Evolutionary conservation across 2,113 vertebrate species (phyloP).

Genomic region (Chaetodon trifascialis): DNA sequence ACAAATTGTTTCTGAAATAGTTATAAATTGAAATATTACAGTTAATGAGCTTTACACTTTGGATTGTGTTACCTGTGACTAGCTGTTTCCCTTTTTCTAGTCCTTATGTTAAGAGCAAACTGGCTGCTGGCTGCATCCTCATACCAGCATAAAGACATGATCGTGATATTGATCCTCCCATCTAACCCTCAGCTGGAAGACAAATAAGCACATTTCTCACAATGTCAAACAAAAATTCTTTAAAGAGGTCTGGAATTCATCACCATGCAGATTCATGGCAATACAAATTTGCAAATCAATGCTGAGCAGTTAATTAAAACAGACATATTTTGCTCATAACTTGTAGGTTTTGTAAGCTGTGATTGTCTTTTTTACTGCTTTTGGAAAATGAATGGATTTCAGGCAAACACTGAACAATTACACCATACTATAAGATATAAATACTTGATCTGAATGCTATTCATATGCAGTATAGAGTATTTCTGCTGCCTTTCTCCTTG

Average conservation of each 20-base stretch:
- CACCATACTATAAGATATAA: neutral
- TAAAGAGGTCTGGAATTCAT: neutral
- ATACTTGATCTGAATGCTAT: neutral
- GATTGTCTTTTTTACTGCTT: neutral
- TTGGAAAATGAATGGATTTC: neutral
- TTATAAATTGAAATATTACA: too few species aligned
- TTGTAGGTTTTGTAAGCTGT: neutral
- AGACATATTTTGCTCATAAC: neutral
- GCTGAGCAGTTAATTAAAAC: neutral
- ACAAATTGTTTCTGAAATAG: too few species aligned
- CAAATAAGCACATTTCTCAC: neutral
- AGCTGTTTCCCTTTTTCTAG: neutral
- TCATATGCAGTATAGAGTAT: neutral
- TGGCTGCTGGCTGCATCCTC: neutral
- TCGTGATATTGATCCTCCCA: neutral
- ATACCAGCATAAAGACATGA: neutral
- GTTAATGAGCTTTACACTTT: too few species aligned
- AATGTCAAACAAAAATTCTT: neutral
- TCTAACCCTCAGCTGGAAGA: neutral
- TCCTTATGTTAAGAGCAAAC: neutral
- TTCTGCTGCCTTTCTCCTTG: neutral
- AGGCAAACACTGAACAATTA: neutral
- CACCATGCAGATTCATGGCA: too few species aligned
- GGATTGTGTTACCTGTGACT: too few species aligned
- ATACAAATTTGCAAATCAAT: conserved; percentile 14